Evolutionary conservation across 2,797 vertebrate species (phyloP), one percentile per base, ranked within the genome.

Genomic region (Setipinna tenuifilis): DNA sequence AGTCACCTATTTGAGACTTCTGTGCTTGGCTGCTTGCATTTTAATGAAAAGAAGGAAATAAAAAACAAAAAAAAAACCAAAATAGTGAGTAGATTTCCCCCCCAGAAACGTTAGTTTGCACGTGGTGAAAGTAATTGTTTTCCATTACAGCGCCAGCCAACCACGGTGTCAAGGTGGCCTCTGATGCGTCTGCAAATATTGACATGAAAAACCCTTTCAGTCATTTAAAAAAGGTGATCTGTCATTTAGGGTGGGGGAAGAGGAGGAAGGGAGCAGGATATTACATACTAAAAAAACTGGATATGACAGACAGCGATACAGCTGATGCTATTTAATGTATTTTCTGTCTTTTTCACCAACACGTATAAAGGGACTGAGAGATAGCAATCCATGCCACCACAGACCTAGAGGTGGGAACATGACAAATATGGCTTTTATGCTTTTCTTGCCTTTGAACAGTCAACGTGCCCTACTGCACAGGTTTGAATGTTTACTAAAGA

Each of bases 111-210:
- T 78, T 16, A 41, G 31, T 16, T 75, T 41, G 68, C 68, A 75
- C 68, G 31, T 75, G 68, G 31, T 35, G 68, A 75, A 78, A 44
- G 71, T 78, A 78, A 78, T 78, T 78, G 71, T 19, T 78, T 78
- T 78, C 68, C 71, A 78, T 78, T 78, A 78, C 71, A 44, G 17
- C 71, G 2, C 35, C 17, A 41, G 35, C 35, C 31, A 35, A 14
- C 31, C 19, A 44, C 19, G 14, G 35, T 75, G 68, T 75, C 68
- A 75, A 75, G 68, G 28, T 35, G 28, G 68, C 5, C 71, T 44
- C 35, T 41, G 71, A 78, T 19, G 71, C 21, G 71, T 78, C 21
- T 21, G 71, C 71, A 78, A 78, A 78, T 78, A 78, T 78, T 78
- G 71, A 78, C 71, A 78, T 44, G 19, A 44, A 41, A 41, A 78